These are phyloP conservation scores for Ctenosaura bakeri DNA, from an alignment of 2,797 vertebrate species.

Conservation along the genomic window DNA sequence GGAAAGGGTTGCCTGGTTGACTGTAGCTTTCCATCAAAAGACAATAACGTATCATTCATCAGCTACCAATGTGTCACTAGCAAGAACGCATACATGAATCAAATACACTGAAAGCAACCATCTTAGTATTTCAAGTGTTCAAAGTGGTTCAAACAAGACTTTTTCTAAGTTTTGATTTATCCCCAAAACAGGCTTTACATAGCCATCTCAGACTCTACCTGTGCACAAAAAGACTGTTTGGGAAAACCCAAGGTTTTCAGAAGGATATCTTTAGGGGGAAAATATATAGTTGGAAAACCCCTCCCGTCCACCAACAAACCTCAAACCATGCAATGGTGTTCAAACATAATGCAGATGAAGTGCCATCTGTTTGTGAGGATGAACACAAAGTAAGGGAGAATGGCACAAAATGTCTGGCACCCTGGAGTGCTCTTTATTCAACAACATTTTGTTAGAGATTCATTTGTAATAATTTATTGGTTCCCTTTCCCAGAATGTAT, in stretches of 20 bases:
- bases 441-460: background rate
- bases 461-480: background rate
- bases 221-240: background rate
- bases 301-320: background rate
- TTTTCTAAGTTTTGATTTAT: no score
- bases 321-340: background rate
- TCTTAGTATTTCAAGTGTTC: background rate
- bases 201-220: no score
- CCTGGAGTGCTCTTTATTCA: no score
- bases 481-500: background rate
- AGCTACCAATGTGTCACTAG: background rate
- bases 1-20: background rate
- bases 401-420: background rate
- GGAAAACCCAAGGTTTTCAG: background rate
- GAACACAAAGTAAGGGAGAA: background rate
- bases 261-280: no score
- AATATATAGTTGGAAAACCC: background rate
- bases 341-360: background rate
- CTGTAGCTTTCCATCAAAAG: background rate
- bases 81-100: background rate
- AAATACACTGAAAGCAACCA: background rate
- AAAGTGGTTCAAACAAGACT: no score
- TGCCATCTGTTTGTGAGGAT: no score
- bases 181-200: background rate
- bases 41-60: background rate